Percentiles rank a stretch among this genome's conserved stretches.
Evolutionary conservation across 2,888 invertebrate genomes (phyloP).

Genomic region (Nipponacmea schrenckii): DNA sequence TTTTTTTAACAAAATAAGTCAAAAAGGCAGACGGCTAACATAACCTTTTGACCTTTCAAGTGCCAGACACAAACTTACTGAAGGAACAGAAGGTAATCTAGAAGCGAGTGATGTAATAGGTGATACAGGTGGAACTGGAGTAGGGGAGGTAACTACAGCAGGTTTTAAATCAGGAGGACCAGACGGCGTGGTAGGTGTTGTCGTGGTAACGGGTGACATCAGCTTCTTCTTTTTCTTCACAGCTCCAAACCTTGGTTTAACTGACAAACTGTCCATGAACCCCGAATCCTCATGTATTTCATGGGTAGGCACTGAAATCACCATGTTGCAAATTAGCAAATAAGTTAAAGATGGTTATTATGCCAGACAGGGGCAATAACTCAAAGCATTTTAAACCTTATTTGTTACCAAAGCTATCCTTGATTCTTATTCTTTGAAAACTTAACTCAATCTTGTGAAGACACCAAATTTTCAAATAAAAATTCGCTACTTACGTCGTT

Average conservation of each 20-base stretch:
- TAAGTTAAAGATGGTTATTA: neutral
- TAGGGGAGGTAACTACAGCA: slow-evolving; percentile 35
- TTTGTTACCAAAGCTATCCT: too few relatives aligned
- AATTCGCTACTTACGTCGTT: slow-evolving; percentile 81
- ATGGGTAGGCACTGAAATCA: slow-evolving; percentile 35
- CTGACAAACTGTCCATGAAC: slow-evolving; percentile 88
- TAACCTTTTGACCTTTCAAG: too few relatives aligned
- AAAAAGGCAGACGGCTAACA: too few relatives aligned
- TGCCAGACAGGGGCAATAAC: too few relatives aligned
- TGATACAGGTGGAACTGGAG: slow-evolving; percentile 49
- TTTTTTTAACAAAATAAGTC: too few relatives aligned
- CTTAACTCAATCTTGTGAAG: too few relatives aligned
- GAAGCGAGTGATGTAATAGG: slow-evolving; percentile 49
- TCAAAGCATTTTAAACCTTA: too few relatives aligned
- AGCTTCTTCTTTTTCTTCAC: slow-evolving; percentile 76
- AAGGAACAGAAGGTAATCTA: slow-evolving; percentile 59
- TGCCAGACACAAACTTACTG: slow-evolving; percentile 40
- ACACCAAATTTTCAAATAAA: too few relatives aligned
- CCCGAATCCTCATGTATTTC: slow-evolving; percentile 86
- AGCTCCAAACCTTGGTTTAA: slow-evolving; percentile 73
- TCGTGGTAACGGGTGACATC: slow-evolving; percentile 45
- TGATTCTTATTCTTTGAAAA: too few relatives aligned
- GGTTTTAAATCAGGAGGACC: slow-evolving; percentile 1
- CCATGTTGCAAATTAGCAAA: neutral
- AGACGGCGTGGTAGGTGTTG: slow-evolving; percentile 73